Percentiles rank a stretch among this genome's conserved stretches.
Conservation (phyloP, 2,888 invertebrate species). For the Trichopria drosophilae region DNA sequence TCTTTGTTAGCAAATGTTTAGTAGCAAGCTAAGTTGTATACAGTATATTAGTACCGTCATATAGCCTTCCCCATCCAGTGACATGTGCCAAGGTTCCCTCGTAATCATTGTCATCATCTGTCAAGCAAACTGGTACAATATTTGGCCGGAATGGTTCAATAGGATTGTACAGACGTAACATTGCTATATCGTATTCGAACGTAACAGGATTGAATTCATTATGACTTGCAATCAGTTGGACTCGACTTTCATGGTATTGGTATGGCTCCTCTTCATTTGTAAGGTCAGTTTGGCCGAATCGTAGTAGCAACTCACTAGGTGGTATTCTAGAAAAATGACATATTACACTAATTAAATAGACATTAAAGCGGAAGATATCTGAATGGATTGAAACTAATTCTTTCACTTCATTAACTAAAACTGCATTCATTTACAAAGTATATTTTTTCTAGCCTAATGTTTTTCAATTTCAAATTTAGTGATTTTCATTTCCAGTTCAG, state of each 20-base stretch:
- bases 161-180: constrained; percentile 86
- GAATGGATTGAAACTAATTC: too few species aligned
- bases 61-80: constrained; percentile 90
- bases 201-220: constrained; percentile 90
- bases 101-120: constrained; percentile 80
- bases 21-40: neutral
- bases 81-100: constrained; percentile 86
- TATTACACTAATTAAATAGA: too few species aligned
- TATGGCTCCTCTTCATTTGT: constrained; percentile 86
- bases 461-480: neutral
- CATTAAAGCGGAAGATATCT: too few species aligned
- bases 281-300: constrained; percentile 87
- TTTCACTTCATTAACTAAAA: too few species aligned
- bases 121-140: constrained; percentile 87
- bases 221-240: constrained; percentile 90
- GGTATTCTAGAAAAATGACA: constrained; percentile 69
- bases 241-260: constrained; percentile 82
- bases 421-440: neutral
- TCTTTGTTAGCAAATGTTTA: too few species aligned
- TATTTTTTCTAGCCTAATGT: neutral
- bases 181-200: constrained; percentile 88
- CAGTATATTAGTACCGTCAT: constrained; percentile 69
- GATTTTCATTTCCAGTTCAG: constrained; percentile 3
- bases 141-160: constrained; percentile 84
- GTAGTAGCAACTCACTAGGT: constrained; percentile 82